Evolutionary conservation across 1,140 invertebrate species (phyloP), one percentile per base, ranked within the genome.

Genomic region (Copidosoma floridanum): DNA sequence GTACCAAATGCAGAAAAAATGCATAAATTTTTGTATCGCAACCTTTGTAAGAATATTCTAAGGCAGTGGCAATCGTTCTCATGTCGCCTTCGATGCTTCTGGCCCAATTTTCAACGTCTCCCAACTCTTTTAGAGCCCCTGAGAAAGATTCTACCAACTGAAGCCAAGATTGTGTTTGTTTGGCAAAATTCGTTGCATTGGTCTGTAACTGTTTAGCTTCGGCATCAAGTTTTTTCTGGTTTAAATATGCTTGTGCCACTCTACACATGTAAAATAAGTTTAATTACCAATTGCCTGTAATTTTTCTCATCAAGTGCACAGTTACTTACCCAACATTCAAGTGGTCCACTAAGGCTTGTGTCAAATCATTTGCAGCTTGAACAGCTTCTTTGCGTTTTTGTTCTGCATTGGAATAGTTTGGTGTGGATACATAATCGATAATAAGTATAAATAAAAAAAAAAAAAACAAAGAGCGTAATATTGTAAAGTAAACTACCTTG

Each of bases 51-150:
- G 94, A 94, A 82, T 94, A 91, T 83, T 98, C 95, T 51, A 99
- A 82, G 23, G 94, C 93, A 70, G 89, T 90, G 26, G 93, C 92
- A 65, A 99, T 92, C 0, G 91, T 90, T 77, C 89, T 87, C 88
- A 99, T 96, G 77, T 99, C 97, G 47, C 88, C 88, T 81, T 99
- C 97, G 67, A 99, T 99, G 64, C 91, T 96, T 65, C 89, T 87
- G 0, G 97, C 93, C 97, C 97, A 99, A 79, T 97, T 98, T 78
- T 99, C 95, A 8, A 97, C 95, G 85, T 99, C 96, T 12, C 97
- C 97, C 46, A 99, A 88, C 85, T 99, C 96, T 85, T 99, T 99
- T 0, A 99, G 78, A 1, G 95, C 90, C 75, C 93, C 91, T 67
- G 95, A 98, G 69, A 99, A 97, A 57, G 90, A 91, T 76, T 99